These are phyloP conservation scores for Pipra filicauda DNA, from an alignment of 2,113 vertebrate genomes.

Conservation along the genomic window DNA sequence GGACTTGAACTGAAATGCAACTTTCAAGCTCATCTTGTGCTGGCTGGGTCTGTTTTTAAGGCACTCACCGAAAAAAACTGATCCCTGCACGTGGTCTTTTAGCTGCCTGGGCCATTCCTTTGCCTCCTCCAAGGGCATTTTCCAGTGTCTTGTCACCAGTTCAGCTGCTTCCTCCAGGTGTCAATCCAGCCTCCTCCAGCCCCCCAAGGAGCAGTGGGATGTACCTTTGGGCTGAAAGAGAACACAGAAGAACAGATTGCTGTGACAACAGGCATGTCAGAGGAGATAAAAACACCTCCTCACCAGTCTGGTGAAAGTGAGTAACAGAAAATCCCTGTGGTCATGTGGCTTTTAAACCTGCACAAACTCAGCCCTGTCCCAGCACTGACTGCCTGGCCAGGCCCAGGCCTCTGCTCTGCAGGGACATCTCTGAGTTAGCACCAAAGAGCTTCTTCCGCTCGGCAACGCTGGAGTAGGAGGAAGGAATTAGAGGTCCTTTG, in stretches of 20 bases:
- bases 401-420: neutral
- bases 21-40: neutral
- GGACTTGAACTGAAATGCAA: neutral
- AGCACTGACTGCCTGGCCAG: accelerated
- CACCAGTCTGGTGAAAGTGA: neutral
- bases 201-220: neutral
- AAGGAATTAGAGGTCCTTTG: neutral
- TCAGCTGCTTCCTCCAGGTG: neutral
- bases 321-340: neutral
- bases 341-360: neutral
- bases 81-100: neutral
- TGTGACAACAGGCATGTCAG: neutral
- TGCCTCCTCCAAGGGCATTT: neutral
- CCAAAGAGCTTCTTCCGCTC: neutral
- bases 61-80: neutral
- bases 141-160: neutral
- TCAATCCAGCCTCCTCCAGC: neutral
- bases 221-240: neutral
- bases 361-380: neutral
- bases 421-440: neutral
- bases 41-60: neutral
- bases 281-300: neutral
- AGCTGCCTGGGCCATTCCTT: neutral
- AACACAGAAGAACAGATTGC: neutral
- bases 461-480: neutral